Base-by-base conservation (phyloP, 2,888 invertebrate genomes). In the Tolmerus cingulatus region DNA sequence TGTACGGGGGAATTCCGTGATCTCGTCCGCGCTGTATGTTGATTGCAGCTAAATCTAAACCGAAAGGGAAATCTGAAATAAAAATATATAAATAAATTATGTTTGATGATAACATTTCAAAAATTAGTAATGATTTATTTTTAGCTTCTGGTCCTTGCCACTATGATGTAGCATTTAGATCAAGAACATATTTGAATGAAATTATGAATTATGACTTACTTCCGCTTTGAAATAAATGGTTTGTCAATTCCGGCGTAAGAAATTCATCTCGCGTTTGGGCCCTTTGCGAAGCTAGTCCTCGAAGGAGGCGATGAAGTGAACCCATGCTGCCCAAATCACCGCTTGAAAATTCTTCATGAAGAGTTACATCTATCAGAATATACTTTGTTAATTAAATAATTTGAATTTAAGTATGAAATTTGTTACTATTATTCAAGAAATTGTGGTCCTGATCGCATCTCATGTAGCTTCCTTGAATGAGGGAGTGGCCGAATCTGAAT, bases 11-110 rank as follows among this genome's bases (percentile, higher is more conserved):
- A 0, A 97, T 93, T 0, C 98, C 98, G 91, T 98, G 98, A 91
- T 98, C 98, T 43, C 98, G 94, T 0, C 97, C 98, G 86, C 96
- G 93, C 91, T 98, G 97, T 55, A 98, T 96, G 90, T 98, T 98
- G 86, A 98, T 95, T 0, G 98, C 96, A 0, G 97, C 97, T 87
- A 98, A 93, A 91, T 98, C 98, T 94, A 98, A 95, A 0, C 98
- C 97, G 90, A 96, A 97, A 30, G 94, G 94, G 88, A 95, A 95
- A 12, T 93, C 93, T 89, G 92, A 91, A 2, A 89, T 16, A n/a
- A 51, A 66, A 23, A 23, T 9, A 27, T n/a, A n/a, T 4, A n/a
- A 16, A 81, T 12, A 12, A 43, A 43, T 43, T 43, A 43, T 43
- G 43, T 43, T 12, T 43, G 12, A 12, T 7, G 0, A 2, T 12